Evolutionary conservation across 1,140 invertebrate species (phyloP).

Genomic region (Cyclargus thomasi): DNA sequence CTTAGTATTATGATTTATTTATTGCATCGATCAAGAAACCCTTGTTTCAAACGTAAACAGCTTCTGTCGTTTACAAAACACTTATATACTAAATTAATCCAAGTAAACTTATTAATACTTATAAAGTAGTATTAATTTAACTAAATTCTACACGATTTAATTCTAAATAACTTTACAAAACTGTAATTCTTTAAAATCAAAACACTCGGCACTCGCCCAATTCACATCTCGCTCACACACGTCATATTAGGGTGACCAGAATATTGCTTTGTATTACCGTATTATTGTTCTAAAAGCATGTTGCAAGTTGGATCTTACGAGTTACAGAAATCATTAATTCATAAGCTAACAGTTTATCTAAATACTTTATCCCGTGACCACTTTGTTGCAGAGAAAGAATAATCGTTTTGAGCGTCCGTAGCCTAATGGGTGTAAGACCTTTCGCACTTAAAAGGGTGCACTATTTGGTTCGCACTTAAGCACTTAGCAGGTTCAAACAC

Average conservation of each 20-base stretch:
- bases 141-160: constrained; percentile 35
- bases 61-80: constrained; percentile 12
- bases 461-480: too few relatives aligned
- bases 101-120: constrained; percentile 17
- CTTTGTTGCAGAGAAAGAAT: too few relatives aligned
- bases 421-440: too few relatives aligned
- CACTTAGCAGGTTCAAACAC: too few relatives aligned
- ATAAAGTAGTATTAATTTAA: constrained; percentile 25
- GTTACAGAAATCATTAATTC: too few relatives aligned
- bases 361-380: too few relatives aligned
- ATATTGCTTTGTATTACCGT: not conserved
- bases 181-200: constrained; percentile 42
- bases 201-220: constrained; percentile 40
- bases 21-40: constrained; percentile 50
- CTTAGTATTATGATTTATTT: constrained; percentile 28
- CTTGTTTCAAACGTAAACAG: constrained; percentile 31
- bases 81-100: constrained; percentile 17
- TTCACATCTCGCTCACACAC: constrained; percentile 53
- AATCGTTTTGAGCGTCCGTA: too few relatives aligned
- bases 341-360: too few relatives aligned
- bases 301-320: too few relatives aligned
- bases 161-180: constrained; percentile 24
- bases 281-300: too few relatives aligned
- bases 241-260: constrained; percentile 22
- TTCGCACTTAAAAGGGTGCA: too few relatives aligned